phyloP scores from a whole-genome alignment of 2,797 vertebrate species.

The Ciconia nigra region DNA sequence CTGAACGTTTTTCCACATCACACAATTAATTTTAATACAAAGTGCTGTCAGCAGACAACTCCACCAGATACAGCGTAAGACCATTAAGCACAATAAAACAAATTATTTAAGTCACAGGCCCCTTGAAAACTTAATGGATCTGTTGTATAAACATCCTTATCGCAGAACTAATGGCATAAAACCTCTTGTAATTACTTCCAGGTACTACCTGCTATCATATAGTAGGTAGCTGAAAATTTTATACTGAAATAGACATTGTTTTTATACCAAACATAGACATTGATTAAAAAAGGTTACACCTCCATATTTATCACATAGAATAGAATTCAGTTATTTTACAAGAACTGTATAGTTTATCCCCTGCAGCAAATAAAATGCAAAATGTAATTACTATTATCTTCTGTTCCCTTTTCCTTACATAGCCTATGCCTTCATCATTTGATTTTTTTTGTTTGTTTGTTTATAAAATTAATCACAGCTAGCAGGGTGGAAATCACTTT shows the following conservation, averaged over 20 bases:
- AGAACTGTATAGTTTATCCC: not conserved
- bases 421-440: constrained; percentile 72
- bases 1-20: not conserved
- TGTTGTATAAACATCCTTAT: constrained; percentile 16
- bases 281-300: not conserved
- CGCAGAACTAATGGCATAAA: constrained; percentile 4
- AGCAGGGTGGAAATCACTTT: constrained; percentile 89
- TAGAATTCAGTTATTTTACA: not conserved
- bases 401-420: constrained; percentile 58
- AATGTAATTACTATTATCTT: constrained; percentile 33
- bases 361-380: constrained; percentile 6
- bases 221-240: not conserved
- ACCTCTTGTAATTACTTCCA: constrained; percentile 17
- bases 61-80: not conserved
- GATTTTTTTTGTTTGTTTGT: constrained; percentile 77
- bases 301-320: not conserved
- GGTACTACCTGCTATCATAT: not conserved
- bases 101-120: not conserved
- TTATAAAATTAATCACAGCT: constrained; percentile 92
- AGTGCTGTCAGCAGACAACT: not conserved
- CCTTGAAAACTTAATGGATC: constrained; percentile 17
- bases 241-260: not conserved
- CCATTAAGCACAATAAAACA: constrained; percentile 48
- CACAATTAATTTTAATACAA: not conserved
- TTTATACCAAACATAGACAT: not conserved